Base-by-base conservation (phyloP, 2,888 invertebrate species). In the Megaustenia siamemsis region DNA sequence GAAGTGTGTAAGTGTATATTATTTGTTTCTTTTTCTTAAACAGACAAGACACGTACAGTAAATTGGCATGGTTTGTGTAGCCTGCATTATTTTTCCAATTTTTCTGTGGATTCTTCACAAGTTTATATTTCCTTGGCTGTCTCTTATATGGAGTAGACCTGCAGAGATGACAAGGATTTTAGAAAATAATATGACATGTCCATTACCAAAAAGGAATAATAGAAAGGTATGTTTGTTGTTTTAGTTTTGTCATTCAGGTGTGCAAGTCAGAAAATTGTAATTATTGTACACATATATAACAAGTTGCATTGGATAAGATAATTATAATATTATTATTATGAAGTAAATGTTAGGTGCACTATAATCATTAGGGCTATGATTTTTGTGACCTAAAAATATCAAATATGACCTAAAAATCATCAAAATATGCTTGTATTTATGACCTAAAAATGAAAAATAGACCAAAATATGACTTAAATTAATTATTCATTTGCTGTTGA, bases 41-140 rank as follows among this genome's bases (percentile, higher is more conserved):
- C 24, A 60, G n/a, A n/a, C 60, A 60, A 60, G 60, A n/a, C n/a
- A n/a, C n/a, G n/a, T n/a, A 60, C 18, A 60, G 60, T 4, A 6
- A 60, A 60, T 6, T n/a, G n/a, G n/a, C 80, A 94, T 94, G 93
- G 94, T 94, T 45, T 94, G 94, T 87, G 83, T 93, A 53, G 92
- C 94, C 0, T 94, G 94, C 87, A 91, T 94, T 45, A 92, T 94
- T 24, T 90, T 94, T 71, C 93, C 94, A 18, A 89, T 93, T 77
- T 82, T 93, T 32, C 79, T 94, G 76, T 94, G 93, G 93, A 86
- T 93, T 40, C 94, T 93, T 87, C 92, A 93, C 87, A 92, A 91
- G 84, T 94, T 89, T 87, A 90, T 94, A 24, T 90, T 90, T 85
- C 94, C 93, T 38, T 88, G 90, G 45, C 79, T 92, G 10, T 81